Evolutionary conservation across 2,888 invertebrate genomes (phyloP).

Genomic region (Orthonevra nobilis): DNA sequence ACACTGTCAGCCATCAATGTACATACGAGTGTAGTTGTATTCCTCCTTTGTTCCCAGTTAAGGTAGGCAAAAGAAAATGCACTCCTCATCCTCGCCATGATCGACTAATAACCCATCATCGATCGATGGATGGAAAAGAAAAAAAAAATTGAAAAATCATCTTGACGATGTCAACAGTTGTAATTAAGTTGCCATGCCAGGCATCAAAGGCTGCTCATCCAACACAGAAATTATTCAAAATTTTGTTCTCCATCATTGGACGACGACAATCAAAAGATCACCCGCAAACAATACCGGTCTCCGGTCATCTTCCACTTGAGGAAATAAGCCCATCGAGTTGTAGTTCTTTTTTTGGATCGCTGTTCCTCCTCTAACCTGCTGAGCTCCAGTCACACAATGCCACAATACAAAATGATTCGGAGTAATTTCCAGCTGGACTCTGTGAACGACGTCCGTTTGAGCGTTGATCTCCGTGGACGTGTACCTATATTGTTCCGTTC

Average conservation of each 20-base stretch:
- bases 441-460: neutral
- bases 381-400: conserved; percentile 24
- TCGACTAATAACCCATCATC: conserved; percentile 50
- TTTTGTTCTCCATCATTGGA: conserved; percentile 44
- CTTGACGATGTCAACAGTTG: conserved; percentile 59
- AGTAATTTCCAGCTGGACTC: conserved; percentile 24
- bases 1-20: too few species aligned
- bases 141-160: conserved; percentile 17
- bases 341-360: conserved; percentile 12
- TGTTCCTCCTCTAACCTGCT: conserved; percentile 10
- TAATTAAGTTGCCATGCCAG: conserved; percentile 62
- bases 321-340: conserved; percentile 58
- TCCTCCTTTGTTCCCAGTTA: conserved; percentile 17
- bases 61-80: conserved; percentile 22
- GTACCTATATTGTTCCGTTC: conserved; percentile 32
- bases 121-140: conserved; percentile 17
- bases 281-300: conserved; percentile 50
- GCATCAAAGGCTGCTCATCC: conserved; percentile 27
- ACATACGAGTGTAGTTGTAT: neutral
- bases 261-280: conserved; percentile 51
- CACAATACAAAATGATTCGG: conserved; percentile 42
- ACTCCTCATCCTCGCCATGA: conserved; percentile 27
- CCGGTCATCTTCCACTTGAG: conserved; percentile 49
- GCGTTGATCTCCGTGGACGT: neutral
- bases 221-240: conserved; percentile 30